These are phyloP conservation scores for Mastomys coucha DNA, from an alignment of 2,113 vertebrate genomes.

Conservation along the genomic window DNA sequence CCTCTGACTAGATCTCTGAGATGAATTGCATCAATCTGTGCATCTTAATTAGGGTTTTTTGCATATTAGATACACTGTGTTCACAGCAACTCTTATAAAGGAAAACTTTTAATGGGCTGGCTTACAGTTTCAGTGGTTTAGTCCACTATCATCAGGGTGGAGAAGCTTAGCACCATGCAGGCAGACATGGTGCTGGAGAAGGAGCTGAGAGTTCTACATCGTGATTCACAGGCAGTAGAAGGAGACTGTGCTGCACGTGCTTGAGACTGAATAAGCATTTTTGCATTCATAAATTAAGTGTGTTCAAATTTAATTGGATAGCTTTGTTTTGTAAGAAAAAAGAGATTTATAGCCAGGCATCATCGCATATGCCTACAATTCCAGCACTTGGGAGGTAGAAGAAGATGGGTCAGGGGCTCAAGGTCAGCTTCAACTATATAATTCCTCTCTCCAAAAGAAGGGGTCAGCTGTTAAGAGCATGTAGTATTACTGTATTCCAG, in stretches of 20 bases:
- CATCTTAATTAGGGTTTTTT: not conserved
- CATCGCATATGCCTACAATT: not conserved
- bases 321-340: constrained; percentile 44
- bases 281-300: constrained; percentile 22
- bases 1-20: not conserved
- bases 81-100: not conserved
- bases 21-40: too few relatives aligned
- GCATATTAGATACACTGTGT: not conserved
- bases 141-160: not conserved
- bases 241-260: not conserved
- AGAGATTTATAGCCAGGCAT: not conserved
- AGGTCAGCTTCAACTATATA: not conserved
- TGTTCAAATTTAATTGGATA: constrained; percentile 18
- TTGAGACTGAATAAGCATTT: not conserved
- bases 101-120: not conserved
- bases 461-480: not conserved
- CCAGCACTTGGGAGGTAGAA: not conserved
- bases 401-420: not conserved
- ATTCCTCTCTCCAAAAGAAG: not conserved
- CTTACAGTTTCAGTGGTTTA: not conserved
- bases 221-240: not conserved
- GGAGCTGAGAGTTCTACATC: not conserved
- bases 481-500: not conserved
- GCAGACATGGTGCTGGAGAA: not conserved
- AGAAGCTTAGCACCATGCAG: not conserved